Percentiles rank a stretch among this genome's conserved stretches.
phyloP scores from a whole-genome alignment of 1,140 invertebrate species.

The Drosophila oshimai region DNA sequence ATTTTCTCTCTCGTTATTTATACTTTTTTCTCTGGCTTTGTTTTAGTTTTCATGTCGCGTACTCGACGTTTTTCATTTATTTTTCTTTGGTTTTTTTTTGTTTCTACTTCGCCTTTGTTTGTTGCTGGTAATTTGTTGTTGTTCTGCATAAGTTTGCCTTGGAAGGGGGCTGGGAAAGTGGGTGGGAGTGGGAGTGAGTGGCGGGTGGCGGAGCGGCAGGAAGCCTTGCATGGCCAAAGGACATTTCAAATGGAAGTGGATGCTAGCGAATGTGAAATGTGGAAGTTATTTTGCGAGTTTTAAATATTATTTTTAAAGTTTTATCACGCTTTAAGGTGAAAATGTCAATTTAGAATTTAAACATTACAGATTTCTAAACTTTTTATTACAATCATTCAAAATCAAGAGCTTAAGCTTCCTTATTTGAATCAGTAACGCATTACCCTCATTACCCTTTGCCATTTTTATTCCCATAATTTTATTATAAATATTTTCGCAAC shows the following conservation, averaged over 20 bases:
- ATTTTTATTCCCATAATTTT: constrained; percentile 66
- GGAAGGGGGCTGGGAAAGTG: too few species aligned
- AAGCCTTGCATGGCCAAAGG: constrained; percentile 72
- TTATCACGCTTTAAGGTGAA: too few species aligned
- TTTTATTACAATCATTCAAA: background rate
- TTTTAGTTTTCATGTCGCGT: constrained; percentile 74
- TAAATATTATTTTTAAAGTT: background rate
- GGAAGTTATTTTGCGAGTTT: background rate
- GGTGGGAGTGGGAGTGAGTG: background rate
- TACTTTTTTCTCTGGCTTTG: constrained; percentile 60
- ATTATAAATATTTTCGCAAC: constrained; percentile 46
- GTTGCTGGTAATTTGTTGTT: constrained; percentile 59
- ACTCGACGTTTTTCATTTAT: constrained; percentile 58
- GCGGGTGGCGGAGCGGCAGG: background rate
- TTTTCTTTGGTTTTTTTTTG: background rate
- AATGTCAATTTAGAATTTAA: too few species aligned
- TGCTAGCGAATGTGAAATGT: constrained; percentile 12
- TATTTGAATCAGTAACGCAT: too few species aligned
- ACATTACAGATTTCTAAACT: too few species aligned
- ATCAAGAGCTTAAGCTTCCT: too few species aligned
- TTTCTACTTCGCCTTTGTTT: constrained; percentile 40
- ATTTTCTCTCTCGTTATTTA: constrained; percentile 37
- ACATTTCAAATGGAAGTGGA: constrained; percentile 50
- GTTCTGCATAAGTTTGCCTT: constrained; percentile 40
- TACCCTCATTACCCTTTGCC: background rate